phyloP scores from a whole-genome alignment of 1,140 invertebrate genomes.

The Drosophila persimilis region DNA sequence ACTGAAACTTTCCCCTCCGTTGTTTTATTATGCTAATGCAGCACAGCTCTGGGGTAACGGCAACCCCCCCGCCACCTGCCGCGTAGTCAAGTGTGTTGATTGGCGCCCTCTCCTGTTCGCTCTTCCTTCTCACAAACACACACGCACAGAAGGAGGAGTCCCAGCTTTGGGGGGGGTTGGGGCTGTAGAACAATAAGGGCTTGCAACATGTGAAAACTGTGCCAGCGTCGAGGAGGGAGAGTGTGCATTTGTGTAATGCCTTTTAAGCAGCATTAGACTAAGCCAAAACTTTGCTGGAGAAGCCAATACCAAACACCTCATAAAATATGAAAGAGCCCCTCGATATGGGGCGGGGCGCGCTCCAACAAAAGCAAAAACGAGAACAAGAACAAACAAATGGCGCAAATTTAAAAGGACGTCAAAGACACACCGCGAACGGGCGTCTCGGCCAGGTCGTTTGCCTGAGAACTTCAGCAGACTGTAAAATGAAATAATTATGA shows the following conservation, averaged over 20 bases:
- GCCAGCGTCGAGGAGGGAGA: constrained; percentile 49
- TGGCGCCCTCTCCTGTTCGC: constrained; percentile 28
- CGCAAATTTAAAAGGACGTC: constrained; percentile 40
- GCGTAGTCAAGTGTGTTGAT: constrained; percentile 49
- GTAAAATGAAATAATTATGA: constrained; percentile 81
- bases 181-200: constrained; percentile 36
- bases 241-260: constrained; percentile 71
- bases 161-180: background rate
- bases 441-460: constrained; percentile 59
- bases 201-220: constrained; percentile 59
- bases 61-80: constrained; percentile 27
- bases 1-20: constrained; percentile 22
- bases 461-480: constrained; percentile 76
- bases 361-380: background rate
- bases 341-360: background rate
- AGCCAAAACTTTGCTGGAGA: constrained; percentile 43
- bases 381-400: constrained; percentile 33
- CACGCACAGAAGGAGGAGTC: constrained; percentile 1
- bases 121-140: background rate
- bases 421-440: constrained; percentile 22
- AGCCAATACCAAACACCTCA: constrained; percentile 53
- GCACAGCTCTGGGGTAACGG: constrained; percentile 20
- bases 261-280: constrained; percentile 66
- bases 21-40: constrained; percentile 72
- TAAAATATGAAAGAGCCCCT: constrained; percentile 34